These are phyloP conservation scores for Conops quadrifasciatus DNA, from an alignment of 2,888 invertebrate species.

Conservation along the genomic window DNA sequence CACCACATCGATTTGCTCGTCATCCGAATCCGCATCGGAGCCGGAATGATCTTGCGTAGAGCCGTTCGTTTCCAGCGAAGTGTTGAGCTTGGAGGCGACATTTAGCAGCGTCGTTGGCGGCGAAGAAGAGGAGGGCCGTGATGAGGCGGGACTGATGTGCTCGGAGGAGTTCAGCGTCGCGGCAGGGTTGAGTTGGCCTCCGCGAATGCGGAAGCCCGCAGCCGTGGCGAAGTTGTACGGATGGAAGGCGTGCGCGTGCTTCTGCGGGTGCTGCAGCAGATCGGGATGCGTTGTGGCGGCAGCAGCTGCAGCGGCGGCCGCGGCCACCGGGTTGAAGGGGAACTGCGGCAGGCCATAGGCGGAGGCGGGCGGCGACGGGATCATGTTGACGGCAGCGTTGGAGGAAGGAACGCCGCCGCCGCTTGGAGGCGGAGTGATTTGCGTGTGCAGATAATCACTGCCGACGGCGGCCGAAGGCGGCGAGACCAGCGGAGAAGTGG, in stretches of 20 bases:
- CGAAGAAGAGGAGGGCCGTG: slow-evolving; percentile 63
- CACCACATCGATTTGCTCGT: slow-evolving; percentile 79
- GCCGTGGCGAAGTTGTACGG: slow-evolving; percentile 69
- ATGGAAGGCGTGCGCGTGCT: slow-evolving; percentile 66
- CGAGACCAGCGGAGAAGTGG: slow-evolving; percentile 45
- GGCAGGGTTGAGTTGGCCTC: slow-evolving; percentile 49
- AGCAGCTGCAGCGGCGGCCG: slow-evolving; percentile 53
- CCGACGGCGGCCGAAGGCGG: slow-evolving; percentile 42
- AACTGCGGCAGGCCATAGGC: slow-evolving; percentile 68
- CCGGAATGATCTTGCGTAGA: slow-evolving; percentile 69
- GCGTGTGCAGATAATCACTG: slow-evolving; percentile 47
- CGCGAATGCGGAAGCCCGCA: slow-evolving; percentile 56
- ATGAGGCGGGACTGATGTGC: slow-evolving; percentile 63
- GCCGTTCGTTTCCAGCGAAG: slow-evolving; percentile 70
- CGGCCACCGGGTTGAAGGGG: slow-evolving; percentile 66
- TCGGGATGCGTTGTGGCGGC: slow-evolving; percentile 60
- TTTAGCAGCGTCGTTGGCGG: slow-evolving; percentile 47
- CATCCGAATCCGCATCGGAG: slow-evolving; percentile 70
- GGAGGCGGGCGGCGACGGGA: slow-evolving; percentile 68
- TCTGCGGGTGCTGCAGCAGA: slow-evolving; percentile 65
- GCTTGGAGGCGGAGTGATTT: slow-evolving; percentile 47
- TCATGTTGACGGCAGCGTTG: slow-evolving; percentile 54
- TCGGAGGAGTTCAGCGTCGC: slow-evolving; percentile 48
- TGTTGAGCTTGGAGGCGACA: slow-evolving; percentile 63
- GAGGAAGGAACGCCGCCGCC: slow-evolving; percentile 38